A percentile compares a stretch with the other conserved stretches of the same genome.
Conservation (phyloP, 2,888 invertebrate genomes). For the Eupithecia abbreviata region DNA sequence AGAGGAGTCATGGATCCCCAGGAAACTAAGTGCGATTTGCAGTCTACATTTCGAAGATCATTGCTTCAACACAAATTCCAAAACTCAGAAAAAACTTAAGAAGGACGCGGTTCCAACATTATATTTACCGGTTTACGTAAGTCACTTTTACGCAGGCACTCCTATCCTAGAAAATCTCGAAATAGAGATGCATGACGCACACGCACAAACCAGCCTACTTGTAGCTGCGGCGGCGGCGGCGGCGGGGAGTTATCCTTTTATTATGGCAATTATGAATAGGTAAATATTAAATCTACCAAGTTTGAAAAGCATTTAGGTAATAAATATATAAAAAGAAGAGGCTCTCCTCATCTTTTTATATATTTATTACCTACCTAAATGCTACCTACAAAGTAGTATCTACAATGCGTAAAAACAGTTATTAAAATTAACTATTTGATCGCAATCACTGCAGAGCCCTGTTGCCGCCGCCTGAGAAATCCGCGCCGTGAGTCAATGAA, state of each 20-base stretch:
- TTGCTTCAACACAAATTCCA: constrained; percentile 35
- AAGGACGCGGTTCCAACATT: constrained; percentile 35
- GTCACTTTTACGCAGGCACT: background rate
- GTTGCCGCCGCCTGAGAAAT: too few relatives aligned
- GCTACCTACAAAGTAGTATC: background rate
- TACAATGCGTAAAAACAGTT: too few relatives aligned
- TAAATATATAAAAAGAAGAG: background rate
- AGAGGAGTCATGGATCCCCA: constrained; percentile 37
- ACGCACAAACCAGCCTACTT: background rate
- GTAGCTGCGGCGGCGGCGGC: background rate
- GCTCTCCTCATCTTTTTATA: too few relatives aligned
- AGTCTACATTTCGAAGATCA: constrained; percentile 36
- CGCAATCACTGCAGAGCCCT: too few relatives aligned
- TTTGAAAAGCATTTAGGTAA: background rate
- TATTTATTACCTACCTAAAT: too few relatives aligned
- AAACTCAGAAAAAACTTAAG: constrained; percentile 35
- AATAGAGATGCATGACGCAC: background rate
- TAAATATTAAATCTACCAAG: background rate
- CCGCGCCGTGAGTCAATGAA: too few relatives aligned
- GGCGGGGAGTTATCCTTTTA: background rate
- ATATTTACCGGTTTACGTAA: constrained; percentile 35
- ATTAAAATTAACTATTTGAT: too few relatives aligned
- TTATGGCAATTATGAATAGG: background rate
- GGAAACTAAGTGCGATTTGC: constrained; percentile 35
- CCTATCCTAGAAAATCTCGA: background rate